Percentiles rank a stretch among this genome's conserved stretches.
Conservation (phyloP, 2,113 vertebrate species). For the Cygnus buccinator region DNA sequence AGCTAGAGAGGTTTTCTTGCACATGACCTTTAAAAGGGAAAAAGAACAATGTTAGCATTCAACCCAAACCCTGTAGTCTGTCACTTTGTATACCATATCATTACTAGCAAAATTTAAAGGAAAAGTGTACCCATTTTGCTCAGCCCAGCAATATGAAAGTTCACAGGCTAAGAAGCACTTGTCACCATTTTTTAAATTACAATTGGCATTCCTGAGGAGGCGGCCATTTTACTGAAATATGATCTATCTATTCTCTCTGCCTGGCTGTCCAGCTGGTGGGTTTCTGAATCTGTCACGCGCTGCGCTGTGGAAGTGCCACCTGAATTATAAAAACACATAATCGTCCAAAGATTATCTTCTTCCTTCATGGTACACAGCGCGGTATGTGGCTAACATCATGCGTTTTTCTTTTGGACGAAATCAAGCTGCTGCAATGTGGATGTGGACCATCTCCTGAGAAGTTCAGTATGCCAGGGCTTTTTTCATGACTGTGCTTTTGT, state of each 20-base stretch:
- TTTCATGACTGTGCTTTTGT: not conserved
- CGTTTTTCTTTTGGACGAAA: fast-evolving
- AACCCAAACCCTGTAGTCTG: slow-evolving; percentile 70
- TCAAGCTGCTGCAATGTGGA: not conserved
- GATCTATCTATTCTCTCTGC: slow-evolving; percentile 34
- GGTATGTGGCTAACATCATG: not conserved
- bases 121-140: slow-evolving; percentile 44
- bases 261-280: not conserved
- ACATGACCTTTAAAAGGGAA: slow-evolving; percentile 70
- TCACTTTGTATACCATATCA: slow-evolving; percentile 66
- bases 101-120: slow-evolving; percentile 64
- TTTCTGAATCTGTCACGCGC: not conserved
- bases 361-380: fast-evolving
- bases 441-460: not conserved
- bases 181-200: slow-evolving; percentile 59
- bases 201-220: slow-evolving; percentile 55
- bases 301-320: not conserved
- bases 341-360: not conserved
- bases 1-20: slow-evolving; percentile 68
- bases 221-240: slow-evolving; percentile 46
- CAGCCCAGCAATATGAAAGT: slow-evolving; percentile 52
- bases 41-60: slow-evolving; percentile 76
- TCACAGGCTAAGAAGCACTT: slow-evolving; percentile 68
- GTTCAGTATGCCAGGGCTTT: not conserved
- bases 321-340: not conserved